Evolutionary conservation across 2,888 invertebrate genomes (phyloP).

Genomic region (Magallana nippona): DNA sequence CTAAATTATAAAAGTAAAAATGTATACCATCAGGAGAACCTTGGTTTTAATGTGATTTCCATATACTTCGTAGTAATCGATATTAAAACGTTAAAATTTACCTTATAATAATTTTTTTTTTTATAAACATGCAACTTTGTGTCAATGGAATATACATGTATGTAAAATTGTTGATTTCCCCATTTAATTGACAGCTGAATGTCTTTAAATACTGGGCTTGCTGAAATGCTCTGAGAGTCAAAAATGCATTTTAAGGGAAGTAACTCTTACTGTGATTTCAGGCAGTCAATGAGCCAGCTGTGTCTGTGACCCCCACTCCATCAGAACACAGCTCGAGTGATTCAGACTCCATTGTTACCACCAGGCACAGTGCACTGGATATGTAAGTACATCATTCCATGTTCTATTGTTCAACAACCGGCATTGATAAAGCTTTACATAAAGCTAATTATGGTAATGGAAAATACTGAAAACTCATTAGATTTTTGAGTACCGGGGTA

Average conservation of each 20-base stretch:
- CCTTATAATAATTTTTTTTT: neutral
- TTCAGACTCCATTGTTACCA: slow-evolving; percentile 59
- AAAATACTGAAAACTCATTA: no score
- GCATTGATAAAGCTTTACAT: no score
- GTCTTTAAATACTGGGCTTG: no score
- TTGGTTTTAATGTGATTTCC: no score
- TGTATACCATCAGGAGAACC: no score
- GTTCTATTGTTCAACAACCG: no score
- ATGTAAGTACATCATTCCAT: slow-evolving; percentile 55
- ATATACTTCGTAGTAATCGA: neutral
- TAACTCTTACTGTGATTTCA: slow-evolving; percentile 50
- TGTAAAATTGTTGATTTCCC: neutral
- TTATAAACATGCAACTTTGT: no score
- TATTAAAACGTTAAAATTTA: neutral
- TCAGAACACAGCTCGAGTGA: slow-evolving; percentile 65
- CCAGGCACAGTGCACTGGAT: slow-evolving; percentile 55
- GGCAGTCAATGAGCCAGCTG: slow-evolving; percentile 73
- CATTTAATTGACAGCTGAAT: no score
- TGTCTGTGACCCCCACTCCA: slow-evolving; percentile 74
- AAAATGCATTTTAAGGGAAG: neutral
- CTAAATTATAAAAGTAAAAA: no score
- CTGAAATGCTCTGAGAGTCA: no score
- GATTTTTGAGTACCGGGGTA: no score
- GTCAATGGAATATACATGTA: neutral
- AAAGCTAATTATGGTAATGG: no score